phyloP scores from a whole-genome alignment of 2,113 vertebrate species.

The Salminus brasiliensis region DNA sequence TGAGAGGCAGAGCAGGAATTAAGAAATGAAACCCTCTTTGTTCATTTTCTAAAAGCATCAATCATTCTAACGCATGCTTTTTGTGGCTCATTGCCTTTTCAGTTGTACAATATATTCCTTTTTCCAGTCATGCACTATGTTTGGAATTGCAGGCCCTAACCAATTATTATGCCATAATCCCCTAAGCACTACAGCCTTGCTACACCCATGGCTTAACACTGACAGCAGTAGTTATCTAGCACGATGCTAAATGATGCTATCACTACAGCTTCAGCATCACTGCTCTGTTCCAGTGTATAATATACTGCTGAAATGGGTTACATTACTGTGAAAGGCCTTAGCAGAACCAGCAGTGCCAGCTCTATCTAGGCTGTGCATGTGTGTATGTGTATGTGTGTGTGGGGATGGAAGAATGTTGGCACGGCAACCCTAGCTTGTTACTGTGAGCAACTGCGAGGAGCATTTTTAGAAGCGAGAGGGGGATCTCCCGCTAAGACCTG shows the following conservation, averaged over 20 bases:
- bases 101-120: neutral
- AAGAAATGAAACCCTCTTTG: too few relatives aligned
- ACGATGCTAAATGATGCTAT: too few relatives aligned
- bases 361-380: neutral
- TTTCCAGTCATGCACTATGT: neutral
- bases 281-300: neutral
- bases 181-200: neutral
- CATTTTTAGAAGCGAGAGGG: constrained; percentile 51
- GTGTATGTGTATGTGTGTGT: constrained; percentile 40
- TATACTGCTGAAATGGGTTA: neutral
- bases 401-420: constrained; percentile 54
- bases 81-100: too few relatives aligned
- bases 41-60: too few relatives aligned
- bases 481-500: constrained; percentile 64
- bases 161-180: neutral
- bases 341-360: constrained; percentile 54
- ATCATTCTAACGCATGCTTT: too few relatives aligned
- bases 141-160: neutral
- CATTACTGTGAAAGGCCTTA: constrained; percentile 1
- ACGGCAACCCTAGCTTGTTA: constrained; percentile 49
- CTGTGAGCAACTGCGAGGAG: constrained; percentile 38
- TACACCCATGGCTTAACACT: neutral
- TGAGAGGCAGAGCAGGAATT: too few relatives aligned
- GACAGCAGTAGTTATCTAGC: neutral
- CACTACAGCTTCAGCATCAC: neutral